Conservation (phyloP, 64 coral and sea anemone species). For the Stichodactyla helianthus region DNA sequence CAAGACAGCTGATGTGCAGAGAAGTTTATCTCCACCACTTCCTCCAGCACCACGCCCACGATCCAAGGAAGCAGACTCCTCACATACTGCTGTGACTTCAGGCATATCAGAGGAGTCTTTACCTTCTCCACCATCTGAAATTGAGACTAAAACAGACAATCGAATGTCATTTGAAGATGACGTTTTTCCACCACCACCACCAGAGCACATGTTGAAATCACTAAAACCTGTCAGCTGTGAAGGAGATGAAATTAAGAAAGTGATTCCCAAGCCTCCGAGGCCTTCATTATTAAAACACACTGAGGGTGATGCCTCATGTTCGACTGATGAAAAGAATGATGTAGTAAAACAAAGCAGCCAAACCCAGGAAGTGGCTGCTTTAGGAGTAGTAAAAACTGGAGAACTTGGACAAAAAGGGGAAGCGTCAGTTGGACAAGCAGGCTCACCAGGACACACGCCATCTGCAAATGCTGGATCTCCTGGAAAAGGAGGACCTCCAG, state of each 20-base stretch:
- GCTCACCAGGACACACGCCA: background rate
- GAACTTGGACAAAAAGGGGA: background rate
- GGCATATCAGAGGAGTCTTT: background rate
- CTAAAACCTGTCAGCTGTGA: background rate
- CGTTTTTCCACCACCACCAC: background rate
- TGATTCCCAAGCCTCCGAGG: background rate
- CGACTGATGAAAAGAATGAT: background rate
- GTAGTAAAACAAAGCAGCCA: background rate
- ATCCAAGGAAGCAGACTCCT: background rate
- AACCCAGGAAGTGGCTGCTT: background rate
- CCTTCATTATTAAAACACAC: background rate
- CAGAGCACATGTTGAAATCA: background rate
- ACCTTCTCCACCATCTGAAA: background rate
- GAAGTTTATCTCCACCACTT: background rate
- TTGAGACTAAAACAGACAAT: background rate
- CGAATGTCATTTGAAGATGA: conserved; percentile 14
- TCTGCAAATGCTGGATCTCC: background rate
- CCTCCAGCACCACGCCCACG: background rate
- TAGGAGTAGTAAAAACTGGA: background rate
- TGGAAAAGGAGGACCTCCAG: background rate
- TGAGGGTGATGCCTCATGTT: background rate
- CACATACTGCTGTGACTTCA: background rate
- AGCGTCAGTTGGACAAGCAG: background rate
- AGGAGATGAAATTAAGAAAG: background rate
- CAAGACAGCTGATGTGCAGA: background rate